Evolutionary conservation across 1,140 invertebrate genomes (phyloP).

Genomic region (Stenopsyche tienmushanensis): DNA sequence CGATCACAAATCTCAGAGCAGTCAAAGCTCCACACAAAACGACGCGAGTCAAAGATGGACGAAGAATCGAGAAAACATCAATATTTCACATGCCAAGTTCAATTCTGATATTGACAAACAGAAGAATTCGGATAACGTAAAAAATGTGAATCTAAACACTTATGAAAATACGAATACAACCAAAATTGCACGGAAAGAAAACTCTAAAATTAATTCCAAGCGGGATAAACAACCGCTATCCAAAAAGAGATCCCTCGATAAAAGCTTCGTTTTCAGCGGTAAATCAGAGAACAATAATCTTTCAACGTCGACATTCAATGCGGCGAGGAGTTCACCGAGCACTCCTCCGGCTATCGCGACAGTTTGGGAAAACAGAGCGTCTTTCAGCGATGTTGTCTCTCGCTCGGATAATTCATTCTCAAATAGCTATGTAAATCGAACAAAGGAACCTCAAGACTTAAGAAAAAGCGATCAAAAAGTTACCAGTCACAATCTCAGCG

Average conservation of each 20-base stretch:
- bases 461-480: constrained; percentile 32
- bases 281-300: constrained; percentile 26
- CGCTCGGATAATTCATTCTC: constrained; percentile 35
- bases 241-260: constrained; percentile 38
- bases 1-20: constrained; percentile 36
- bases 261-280: constrained; percentile 33
- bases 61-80: constrained; percentile 35
- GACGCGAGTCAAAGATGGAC: constrained; percentile 36
- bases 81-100: constrained; percentile 15
- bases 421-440: constrained; percentile 21
- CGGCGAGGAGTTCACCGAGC: constrained; percentile 34
- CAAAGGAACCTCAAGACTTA: constrained; percentile 27
- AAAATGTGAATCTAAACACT: constrained; percentile 9
- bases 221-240: constrained; percentile 33
- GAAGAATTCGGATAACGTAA: constrained; percentile 27
- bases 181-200: constrained; percentile 32
- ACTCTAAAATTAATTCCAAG: constrained; percentile 26
- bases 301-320: background rate
- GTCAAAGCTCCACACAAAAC: constrained; percentile 14
- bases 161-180: constrained; percentile 12
- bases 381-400: constrained; percentile 40
- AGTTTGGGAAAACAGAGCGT: constrained; percentile 41
- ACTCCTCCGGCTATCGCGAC: constrained; percentile 37
- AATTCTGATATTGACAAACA: constrained; percentile 29
- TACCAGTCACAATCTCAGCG: background rate